These are phyloP conservation scores for Acropternis orthonyx DNA, from an alignment of 2,797 vertebrate genomes.

Conservation along the genomic window DNA sequence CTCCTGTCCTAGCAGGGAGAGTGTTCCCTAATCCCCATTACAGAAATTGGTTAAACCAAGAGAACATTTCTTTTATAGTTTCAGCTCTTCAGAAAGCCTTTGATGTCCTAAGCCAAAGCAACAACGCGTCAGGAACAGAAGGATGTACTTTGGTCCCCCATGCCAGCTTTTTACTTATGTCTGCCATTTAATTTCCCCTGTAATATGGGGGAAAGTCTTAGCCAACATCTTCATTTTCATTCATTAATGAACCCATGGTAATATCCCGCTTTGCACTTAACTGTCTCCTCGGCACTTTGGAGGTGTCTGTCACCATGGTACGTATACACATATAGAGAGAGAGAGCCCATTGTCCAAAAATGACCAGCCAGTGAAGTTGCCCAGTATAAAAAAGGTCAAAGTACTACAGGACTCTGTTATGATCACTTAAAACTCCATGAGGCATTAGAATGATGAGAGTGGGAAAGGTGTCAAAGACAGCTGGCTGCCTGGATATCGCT, in stretches of 20 bases:
- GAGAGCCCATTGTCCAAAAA: background rate
- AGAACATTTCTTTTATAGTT: conserved; percentile 14
- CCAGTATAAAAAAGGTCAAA: conserved; percentile 47
- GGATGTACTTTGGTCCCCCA: background rate
- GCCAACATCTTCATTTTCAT: conserved; percentile 31
- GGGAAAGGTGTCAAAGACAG: conserved; percentile 24
- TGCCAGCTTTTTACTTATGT: conserved; percentile 46
- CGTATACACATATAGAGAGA: background rate
- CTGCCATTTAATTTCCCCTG: conserved; percentile 40
- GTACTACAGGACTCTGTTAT: background rate
- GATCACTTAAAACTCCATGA: conserved; percentile 6
- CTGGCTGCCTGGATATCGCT: background rate
- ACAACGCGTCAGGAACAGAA: conserved; percentile 23
- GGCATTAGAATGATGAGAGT: conserved; percentile 1
- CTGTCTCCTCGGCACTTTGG: background rate
- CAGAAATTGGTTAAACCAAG: conserved; percentile 41
- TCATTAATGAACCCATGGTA: conserved; percentile 36
- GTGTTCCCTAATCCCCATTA: conserved; percentile 41
- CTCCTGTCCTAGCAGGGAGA: conserved; percentile 14
- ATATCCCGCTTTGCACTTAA: conserved; percentile 26
- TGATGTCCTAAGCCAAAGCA: conserved; percentile 48
- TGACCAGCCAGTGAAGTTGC: background rate
- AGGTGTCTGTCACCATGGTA: background rate
- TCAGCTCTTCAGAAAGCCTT: conserved; percentile 27
- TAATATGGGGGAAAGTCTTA: background rate